These are phyloP conservation scores for Pangasius larnaudii DNA, from an alignment of 2,797 vertebrate genomes.

Conservation along the genomic window DNA sequence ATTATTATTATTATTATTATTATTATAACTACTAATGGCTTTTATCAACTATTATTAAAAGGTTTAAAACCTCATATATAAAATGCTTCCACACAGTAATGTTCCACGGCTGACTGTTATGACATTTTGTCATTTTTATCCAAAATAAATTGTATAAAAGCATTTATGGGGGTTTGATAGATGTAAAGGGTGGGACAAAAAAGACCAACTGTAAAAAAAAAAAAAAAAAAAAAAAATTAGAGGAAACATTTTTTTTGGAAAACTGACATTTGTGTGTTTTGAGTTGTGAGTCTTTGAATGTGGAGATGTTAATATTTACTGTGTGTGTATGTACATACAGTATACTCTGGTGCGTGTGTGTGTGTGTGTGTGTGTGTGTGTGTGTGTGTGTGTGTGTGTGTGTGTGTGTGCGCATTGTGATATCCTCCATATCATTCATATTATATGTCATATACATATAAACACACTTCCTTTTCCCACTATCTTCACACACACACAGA, in stretches of 20 bases:
- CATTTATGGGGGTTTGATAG: slow-evolving; percentile 72
- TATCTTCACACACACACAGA: background rate
- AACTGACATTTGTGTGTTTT: slow-evolving; percentile 4
- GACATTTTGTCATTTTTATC: slow-evolving; percentile 60
- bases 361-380: slow-evolving; percentile 5
- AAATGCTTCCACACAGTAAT: slow-evolving; percentile 49
- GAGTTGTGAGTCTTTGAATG: background rate
- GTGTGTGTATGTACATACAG: background rate
- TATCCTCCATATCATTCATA: background rate
- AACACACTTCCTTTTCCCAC: background rate
- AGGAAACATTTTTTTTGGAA: background rate
- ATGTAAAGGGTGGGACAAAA: slow-evolving; percentile 67
- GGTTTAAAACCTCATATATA: slow-evolving; percentile 68
- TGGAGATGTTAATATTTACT: background rate
- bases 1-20: slow-evolving; percentile 6
- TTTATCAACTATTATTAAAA: slow-evolving; percentile 59
- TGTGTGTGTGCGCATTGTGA: background rate
- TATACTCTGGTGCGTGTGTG: background rate
- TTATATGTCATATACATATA: background rate
- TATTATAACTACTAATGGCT: slow-evolving; percentile 46
- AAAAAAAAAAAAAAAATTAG: slow-evolving; percentile 28
- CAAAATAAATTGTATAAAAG: slow-evolving; percentile 59
- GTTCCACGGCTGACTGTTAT: slow-evolving; percentile 68
- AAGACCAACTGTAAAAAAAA: slow-evolving; percentile 58
- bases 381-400: background rate